Evolutionary conservation across 2,888 invertebrate species (phyloP).

Genomic region (Tipula lateralis): DNA sequence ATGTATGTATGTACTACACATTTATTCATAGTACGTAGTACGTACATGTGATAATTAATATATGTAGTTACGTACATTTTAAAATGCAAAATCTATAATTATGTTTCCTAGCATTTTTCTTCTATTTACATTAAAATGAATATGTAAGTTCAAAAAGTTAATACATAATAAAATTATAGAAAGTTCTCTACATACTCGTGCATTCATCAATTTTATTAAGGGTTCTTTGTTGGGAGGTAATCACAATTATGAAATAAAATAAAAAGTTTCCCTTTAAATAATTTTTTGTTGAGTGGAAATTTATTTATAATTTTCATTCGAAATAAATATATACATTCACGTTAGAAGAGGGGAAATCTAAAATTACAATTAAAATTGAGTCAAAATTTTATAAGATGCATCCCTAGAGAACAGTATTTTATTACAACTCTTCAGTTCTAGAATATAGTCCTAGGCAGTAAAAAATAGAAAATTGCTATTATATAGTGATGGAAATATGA

Average conservation of each 20-base stretch:
- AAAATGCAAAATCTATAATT: slow-evolving; percentile 19
- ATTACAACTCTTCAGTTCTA: background rate
- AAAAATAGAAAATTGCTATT: background rate
- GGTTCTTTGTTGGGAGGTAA: background rate
- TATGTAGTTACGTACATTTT: background rate
- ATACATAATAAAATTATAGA: slow-evolving; percentile 3
- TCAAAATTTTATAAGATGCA: background rate
- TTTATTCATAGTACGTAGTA: background rate
- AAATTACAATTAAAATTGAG: background rate
- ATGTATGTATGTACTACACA: too few relatives aligned
- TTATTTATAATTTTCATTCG: background rate
- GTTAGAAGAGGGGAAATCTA: background rate
- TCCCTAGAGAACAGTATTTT: background rate
- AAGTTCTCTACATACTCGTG: background rate
- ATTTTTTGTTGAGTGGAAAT: background rate
- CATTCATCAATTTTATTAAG: background rate
- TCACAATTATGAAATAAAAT: background rate
- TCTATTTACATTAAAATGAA: background rate
- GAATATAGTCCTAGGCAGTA: background rate
- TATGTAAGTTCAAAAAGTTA: background rate
- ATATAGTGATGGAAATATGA: background rate
- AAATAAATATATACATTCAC: too few relatives aligned
- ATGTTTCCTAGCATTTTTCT: too few relatives aligned
- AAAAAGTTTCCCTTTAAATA: background rate
- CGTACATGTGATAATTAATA: slow-evolving; percentile 5